Evolutionary conservation across 35 echinoderm and acorn worm genomes (phyloP).

Genomic region (Heliocidaris erythrogramma): DNA sequence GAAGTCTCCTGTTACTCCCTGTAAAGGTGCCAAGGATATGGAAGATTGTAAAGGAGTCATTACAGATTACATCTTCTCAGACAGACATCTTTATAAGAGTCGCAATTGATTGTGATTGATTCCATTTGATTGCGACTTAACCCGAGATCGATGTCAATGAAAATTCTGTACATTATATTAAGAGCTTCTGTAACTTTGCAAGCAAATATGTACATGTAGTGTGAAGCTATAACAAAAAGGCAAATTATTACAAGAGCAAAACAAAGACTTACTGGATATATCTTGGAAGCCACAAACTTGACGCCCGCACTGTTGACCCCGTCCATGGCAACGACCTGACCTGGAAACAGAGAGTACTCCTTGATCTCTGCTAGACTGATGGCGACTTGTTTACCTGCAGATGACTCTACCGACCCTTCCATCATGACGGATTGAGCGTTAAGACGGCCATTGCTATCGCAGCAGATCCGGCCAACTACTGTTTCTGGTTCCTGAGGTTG

Average conservation of each 20-base stretch:
- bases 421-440: slow-evolving; percentile 87
- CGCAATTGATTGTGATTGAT: too few species aligned
- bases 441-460: slow-evolving; percentile 85
- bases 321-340: slow-evolving; percentile 85
- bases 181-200: too few species aligned
- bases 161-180: too few species aligned
- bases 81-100: not conserved
- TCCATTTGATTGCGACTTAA: too few species aligned
- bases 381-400: slow-evolving; percentile 71
- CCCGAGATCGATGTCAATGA: too few species aligned
- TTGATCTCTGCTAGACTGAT: slow-evolving; percentile 68
- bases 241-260: too few species aligned
- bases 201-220: too few species aligned
- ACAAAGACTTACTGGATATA: slow-evolving; percentile 65
- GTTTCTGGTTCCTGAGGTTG: slow-evolving; percentile 75
- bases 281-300: slow-evolving; percentile 83
- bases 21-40: not conserved
- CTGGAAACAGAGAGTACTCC: slow-evolving; percentile 85
- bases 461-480: slow-evolving; percentile 83
- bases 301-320: slow-evolving; percentile 74
- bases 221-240: too few species aligned
- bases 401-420: slow-evolving; percentile 84
- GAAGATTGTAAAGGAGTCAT: slow-evolving; percentile 5
- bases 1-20: slow-evolving; percentile 56
- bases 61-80: not conserved